Conservation (phyloP, 1,140 invertebrate genomes). For the Euura lappo region DNA sequence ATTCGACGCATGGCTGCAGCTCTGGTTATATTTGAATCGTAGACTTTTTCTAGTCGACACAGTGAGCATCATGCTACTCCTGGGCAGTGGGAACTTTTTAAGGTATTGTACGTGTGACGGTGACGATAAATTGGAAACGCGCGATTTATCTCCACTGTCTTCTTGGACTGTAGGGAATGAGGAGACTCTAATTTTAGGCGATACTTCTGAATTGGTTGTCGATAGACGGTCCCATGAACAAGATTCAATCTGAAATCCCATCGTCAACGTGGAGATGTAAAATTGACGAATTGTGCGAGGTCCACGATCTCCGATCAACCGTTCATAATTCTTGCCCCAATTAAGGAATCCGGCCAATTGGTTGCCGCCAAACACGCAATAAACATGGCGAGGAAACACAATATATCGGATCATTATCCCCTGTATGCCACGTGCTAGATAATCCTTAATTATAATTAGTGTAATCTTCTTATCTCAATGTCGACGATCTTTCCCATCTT, state of each 20-base stretch:
- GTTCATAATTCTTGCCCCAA: neutral
- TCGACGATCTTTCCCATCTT: neutral
- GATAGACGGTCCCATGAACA: neutral
- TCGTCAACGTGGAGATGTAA: neutral
- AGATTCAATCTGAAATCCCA: no score
- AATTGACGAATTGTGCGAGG: neutral
- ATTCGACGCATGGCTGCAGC: neutral
- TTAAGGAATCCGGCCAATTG: neutral
- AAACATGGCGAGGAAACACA: neutral
- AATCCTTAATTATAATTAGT: neutral
- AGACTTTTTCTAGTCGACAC: neutral
- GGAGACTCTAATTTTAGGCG: neutral
- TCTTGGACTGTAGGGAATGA: neutral
- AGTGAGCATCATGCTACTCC: neutral
- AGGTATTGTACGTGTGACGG: neutral
- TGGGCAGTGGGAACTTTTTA: neutral
- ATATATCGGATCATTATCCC: neutral
- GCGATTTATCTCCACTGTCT: neutral
- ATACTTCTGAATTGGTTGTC: neutral
- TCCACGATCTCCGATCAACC: neutral
- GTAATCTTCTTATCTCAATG: neutral
- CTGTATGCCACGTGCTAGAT: neutral
- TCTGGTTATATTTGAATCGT: neutral
- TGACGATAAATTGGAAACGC: neutral
- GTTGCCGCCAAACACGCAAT: neutral